Base-by-base conservation (phyloP, 2,797 vertebrate species). In the Gymnocypris eckloni region DNA sequence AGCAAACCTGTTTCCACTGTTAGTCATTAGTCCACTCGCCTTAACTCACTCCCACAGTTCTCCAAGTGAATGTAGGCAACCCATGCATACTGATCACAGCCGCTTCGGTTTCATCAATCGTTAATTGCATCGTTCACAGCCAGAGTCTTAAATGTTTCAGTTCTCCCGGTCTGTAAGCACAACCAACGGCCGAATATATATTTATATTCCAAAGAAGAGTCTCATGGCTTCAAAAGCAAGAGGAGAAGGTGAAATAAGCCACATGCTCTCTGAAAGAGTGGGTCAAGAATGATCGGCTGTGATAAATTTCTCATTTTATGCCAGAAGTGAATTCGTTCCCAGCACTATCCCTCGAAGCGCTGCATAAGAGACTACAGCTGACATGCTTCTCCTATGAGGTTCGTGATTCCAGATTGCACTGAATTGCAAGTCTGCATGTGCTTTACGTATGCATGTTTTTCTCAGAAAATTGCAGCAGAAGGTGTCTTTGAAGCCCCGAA, bases 221-320 rank as follows among this genome's bases (percentile, higher is more conserved):
- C 84, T 64, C 52, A 64, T 13, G 9, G 76, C 41, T 71, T 59
- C 33, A 48, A 28, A 28, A 7, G 22, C 28, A 28, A 56, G 39
- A 45, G 69, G 52, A 25, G 59, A 45, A 15, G 25, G 54, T 13
- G 12, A 54, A 83, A 73, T 72, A 33, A 83, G 54, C 81, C 50
- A 64, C 69, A 83, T 48, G 66, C 54, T 61, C 11, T 61, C 52
- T 11, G 16, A 22, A 59, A 72, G 54, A 28, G 69, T 59, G 78
- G 56, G 54, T 86, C 78, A 64, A 69, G 52, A 81, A 52, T 28
- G 28, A 85, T 73, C 69, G 43, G 67, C 67, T 73, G 78, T 13
- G 78, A 80, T 73, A 73, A 80, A 86, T 86, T 81, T 86, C 33
- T 86, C 56, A 73, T 73, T 86, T 86, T 70, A 81, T 43, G 54